Evolutionary conservation across 1,140 invertebrate species (phyloP).

Genomic region (Heliothis subflexa): DNA sequence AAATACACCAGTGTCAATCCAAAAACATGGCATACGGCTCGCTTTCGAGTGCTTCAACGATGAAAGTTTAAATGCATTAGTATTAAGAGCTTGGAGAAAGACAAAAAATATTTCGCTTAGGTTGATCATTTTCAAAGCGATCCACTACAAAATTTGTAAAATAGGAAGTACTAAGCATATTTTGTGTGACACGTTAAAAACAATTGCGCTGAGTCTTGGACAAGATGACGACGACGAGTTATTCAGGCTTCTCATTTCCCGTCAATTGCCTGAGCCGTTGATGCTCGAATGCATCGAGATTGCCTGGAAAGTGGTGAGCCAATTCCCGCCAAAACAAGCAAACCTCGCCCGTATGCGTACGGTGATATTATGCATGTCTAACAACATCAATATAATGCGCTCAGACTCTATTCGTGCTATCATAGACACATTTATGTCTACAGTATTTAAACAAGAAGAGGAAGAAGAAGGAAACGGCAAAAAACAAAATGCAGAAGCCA

Average conservation of each 20-base stretch:
- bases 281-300: conserved; percentile 53
- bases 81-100: conserved; percentile 63
- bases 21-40: conserved; percentile 71
- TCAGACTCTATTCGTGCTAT: conserved; percentile 58
- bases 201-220: conserved; percentile 52
- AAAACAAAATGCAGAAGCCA: conserved; percentile 13
- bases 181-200: conserved; percentile 13
- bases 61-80: conserved; percentile 61
- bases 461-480: conserved; percentile 43
- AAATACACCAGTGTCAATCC: conserved; percentile 66
- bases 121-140: conserved; percentile 60
- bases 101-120: conserved; percentile 71
- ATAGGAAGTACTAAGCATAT: neutral
- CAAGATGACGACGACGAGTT: conserved; percentile 65
- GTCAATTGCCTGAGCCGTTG: conserved; percentile 53
- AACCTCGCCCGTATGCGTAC: neutral
- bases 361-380: conserved; percentile 49
- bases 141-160: conserved; percentile 59
- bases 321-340: conserved; percentile 52
- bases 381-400: conserved; percentile 52
- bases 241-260: conserved; percentile 50
- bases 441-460: conserved; percentile 46
- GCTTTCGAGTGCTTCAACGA: conserved; percentile 65
- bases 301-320: conserved; percentile 60
- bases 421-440: conserved; percentile 58